Conservation (phyloP, 2,888 invertebrate genomes). For the Callimorpha dominula region DNA sequence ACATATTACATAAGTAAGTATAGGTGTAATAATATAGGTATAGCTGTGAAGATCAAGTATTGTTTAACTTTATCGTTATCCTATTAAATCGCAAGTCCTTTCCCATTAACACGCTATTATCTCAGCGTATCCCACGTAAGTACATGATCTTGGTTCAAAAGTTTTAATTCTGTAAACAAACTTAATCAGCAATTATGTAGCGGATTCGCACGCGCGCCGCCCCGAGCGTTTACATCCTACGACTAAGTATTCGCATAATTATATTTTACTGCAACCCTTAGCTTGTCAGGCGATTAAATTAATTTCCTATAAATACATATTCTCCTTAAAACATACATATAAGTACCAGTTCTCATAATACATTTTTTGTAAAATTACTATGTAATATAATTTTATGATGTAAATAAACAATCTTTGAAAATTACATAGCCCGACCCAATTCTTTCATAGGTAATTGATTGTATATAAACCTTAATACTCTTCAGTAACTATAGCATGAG, state of each 20-base stretch:
- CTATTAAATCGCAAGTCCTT: background rate
- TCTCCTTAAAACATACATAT: background rate
- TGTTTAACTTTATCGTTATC: background rate
- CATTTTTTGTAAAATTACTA: background rate
- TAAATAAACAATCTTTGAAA: background rate
- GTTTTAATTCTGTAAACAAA: conserved; percentile 45
- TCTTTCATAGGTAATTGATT: background rate
- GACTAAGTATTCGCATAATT: conserved; percentile 38
- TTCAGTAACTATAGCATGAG: background rate
- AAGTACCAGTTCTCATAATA: background rate
- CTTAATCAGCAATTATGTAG: conserved; percentile 50
- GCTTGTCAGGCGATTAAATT: conserved; percentile 50
- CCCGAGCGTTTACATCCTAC: conserved; percentile 18
- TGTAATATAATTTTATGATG: background rate
- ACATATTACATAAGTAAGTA: background rate
- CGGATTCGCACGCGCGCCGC: conserved; percentile 4
- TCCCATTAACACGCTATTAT: background rate
- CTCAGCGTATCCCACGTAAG: background rate
- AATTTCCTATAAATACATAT: conserved; percentile 49
- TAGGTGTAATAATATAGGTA: background rate
- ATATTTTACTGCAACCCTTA: conserved; percentile 48
- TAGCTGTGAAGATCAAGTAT: background rate
- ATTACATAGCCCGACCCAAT: background rate
- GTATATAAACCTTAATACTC: background rate
- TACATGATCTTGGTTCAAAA: conserved; percentile 3